Base-by-base conservation (phyloP, 92 coral and sea anemone genomes). In the Umimayanthus kanabou region DNA sequence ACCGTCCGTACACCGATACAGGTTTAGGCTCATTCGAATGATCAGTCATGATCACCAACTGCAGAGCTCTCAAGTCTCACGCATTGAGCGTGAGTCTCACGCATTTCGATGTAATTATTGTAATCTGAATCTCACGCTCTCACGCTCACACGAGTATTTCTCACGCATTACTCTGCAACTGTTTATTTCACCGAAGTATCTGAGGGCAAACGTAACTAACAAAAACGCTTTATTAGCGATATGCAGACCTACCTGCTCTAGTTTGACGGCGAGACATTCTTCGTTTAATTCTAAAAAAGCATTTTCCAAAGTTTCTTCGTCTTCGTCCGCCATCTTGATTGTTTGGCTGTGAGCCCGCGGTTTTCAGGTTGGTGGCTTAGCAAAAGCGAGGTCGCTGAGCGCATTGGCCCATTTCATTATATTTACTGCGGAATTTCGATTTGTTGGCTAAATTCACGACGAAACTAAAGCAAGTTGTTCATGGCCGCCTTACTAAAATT, bases 401-500 rank as follows among this genome's bases (percentile, higher is more conserved):
- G 39, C 25, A 73, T 23, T n/a, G n/a, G n/a, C n/a, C n/a, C n/a
- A n/a, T n/a, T n/a, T n/a, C n/a, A n/a, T n/a, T n/a, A n/a, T n/a
- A n/a, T n/a, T n/a, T n/a, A n/a, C 20, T 70, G 16, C 30, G 37
- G 75, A 39, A 22, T 76, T 5, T 76, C 39, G 22, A 22, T 76
- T 18, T 76, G 55, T 45, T 39, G 55, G 80, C 30, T 20, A 76
- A 43, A 39, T 39, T n/a, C 39, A 72, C 23, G 43, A 2, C 33
- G 39, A 23, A 66, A 28, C 1, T 58, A 25, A 64, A 39, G 23
- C 30, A 39, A 1, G 5, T 61, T 11, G 1, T 33, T 39, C 23
- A 82, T 83, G 94, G 91, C 82, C 7, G 74, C 90, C 16, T 28
- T 92, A 9, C 61, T 73, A 80, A 94, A 94, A 88, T 87, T 94